These are phyloP conservation scores for Tachysurus fulvidraco DNA, from an alignment of 2,113 vertebrate genomes.

Conservation along the genomic window DNA sequence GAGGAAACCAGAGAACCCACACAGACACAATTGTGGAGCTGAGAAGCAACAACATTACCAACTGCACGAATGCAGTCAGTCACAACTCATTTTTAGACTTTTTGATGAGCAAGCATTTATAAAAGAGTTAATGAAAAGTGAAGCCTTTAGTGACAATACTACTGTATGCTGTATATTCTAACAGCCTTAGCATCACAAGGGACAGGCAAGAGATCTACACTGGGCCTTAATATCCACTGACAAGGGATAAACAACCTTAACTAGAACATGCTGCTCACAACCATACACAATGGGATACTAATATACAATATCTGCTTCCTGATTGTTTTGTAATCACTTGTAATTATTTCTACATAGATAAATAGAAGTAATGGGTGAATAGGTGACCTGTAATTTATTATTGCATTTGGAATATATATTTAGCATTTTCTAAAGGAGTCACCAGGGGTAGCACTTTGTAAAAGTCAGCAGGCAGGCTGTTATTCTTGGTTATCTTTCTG, in stretches of 20 bases:
- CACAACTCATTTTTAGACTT: not conserved
- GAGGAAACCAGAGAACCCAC: not conserved
- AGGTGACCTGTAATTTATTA: not conserved
- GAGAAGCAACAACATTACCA: not conserved
- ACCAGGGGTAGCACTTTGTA: not conserved
- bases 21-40: not conserved
- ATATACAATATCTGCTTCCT: not conserved
- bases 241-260: not conserved
- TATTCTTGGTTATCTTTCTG: not conserved
- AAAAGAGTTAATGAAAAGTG: not conserved
- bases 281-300: too few species aligned
- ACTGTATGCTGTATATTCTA: not conserved
- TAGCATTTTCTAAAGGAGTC: not conserved
- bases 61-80: not conserved
- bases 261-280: not conserved
- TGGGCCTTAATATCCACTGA: not conserved
- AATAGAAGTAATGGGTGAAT: not conserved
- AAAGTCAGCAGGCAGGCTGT: not conserved
- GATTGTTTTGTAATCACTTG: not conserved
- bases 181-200: not conserved
- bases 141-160: not conserved
- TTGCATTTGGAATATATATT: not conserved
- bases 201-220: not conserved
- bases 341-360: not conserved
- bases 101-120: not conserved